A percentile compares a stretch with the other conserved stretches of the same genome.
Evolutionary conservation across 2,797 vertebrate genomes (phyloP).

Genomic region (Gallinago stenura): DNA sequence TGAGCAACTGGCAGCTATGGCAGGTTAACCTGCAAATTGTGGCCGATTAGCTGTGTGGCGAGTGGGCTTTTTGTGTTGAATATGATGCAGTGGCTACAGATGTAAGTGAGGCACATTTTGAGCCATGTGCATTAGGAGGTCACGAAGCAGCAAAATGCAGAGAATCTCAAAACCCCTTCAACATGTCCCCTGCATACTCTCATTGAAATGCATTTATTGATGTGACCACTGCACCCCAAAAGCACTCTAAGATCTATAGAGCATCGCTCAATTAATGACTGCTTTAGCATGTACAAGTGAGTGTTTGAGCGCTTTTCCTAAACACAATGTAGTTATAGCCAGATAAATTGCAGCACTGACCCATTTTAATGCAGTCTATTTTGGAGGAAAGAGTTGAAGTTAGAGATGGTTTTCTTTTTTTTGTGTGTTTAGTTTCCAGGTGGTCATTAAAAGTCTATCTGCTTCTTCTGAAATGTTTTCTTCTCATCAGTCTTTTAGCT

Average conservation of each 20-base stretch:
- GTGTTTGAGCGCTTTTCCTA: neutral
- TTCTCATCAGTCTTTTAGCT: neutral
- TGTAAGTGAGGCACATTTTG: neutral
- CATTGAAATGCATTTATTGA: neutral
- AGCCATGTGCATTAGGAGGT: neutral
- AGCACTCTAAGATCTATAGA: neutral
- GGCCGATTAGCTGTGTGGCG: neutral
- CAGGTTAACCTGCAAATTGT: neutral
- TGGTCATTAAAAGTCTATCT: neutral
- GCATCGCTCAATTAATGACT: neutral
- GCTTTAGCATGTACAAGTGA: neutral
- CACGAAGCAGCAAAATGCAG: neutral
- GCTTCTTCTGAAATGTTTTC: neutral
- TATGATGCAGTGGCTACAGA: neutral
- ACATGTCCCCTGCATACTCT: neutral
- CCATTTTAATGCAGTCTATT: neutral
- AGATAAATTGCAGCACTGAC: neutral
- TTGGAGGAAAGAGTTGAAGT: neutral
- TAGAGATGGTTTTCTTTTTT: neutral
- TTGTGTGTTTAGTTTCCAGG: neutral
- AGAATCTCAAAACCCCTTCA: neutral
- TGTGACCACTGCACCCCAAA: neutral
- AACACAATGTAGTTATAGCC: neutral
- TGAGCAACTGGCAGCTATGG: neutral
- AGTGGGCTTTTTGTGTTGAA: fast-evolving